These are phyloP conservation scores for Griposia aprilina DNA, from an alignment of 2,888 invertebrate genomes.

Conservation along the genomic window DNA sequence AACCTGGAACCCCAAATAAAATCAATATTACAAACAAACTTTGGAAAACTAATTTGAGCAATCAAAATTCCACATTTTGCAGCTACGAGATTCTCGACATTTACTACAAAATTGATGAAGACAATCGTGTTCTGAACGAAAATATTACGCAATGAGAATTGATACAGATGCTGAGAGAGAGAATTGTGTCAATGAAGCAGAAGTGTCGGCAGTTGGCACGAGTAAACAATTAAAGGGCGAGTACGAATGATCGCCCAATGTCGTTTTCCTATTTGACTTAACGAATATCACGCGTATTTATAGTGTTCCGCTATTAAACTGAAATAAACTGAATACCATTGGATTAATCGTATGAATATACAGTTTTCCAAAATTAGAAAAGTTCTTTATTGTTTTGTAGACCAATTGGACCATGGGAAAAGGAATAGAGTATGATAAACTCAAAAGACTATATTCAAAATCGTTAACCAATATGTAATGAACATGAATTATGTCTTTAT, in stretches of 20 bases:
- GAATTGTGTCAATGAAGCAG: slow-evolving; percentile 82
- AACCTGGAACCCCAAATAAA: neutral
- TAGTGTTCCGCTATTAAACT: slow-evolving; percentile 59
- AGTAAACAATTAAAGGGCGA: slow-evolving; percentile 77
- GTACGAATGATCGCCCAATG: slow-evolving; percentile 74
- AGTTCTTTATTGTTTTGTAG: neutral
- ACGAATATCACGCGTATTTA: slow-evolving; percentile 66
- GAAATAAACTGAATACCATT: slow-evolving; percentile 55
- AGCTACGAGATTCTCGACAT: slow-evolving; percentile 49
- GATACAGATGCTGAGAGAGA: slow-evolving; percentile 72
- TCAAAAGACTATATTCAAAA: neutral
- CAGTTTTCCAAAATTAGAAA: slow-evolving; percentile 31
- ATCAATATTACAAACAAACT: neutral
- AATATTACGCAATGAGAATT: slow-evolving; percentile 75
- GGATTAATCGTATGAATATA: slow-evolving; percentile 21
- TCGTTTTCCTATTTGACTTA: slow-evolving; percentile 72
- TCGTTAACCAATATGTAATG: neutral
- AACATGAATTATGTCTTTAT: neutral
- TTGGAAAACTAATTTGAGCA: slow-evolving; percentile 18
- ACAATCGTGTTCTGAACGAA: slow-evolving; percentile 61
- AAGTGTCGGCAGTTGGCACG: slow-evolving; percentile 75
- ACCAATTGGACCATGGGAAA: neutral
- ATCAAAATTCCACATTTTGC: slow-evolving; percentile 41
- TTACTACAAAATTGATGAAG: slow-evolving; percentile 58
- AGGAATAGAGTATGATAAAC: neutral